Base-by-base conservation (phyloP, 2,888 invertebrate species). In the Prionchulus punctatus region DNA sequence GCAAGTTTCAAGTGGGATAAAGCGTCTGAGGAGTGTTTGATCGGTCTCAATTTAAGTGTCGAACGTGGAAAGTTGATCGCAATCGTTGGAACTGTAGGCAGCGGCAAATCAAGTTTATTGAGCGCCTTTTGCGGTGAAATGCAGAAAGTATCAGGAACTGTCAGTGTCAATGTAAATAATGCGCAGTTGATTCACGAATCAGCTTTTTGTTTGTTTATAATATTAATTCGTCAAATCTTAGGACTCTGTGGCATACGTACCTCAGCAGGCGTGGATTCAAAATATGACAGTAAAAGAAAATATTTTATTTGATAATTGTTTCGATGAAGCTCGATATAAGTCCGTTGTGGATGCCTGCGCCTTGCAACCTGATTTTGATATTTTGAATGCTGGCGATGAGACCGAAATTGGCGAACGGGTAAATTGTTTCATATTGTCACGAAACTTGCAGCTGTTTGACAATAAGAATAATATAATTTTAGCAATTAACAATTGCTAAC, bases 121-220 rank as follows among this genome's bases (percentile, higher is more conserved):
- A 82, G 87, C 2, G 89, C 91, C 0, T 76, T 89, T 58, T 78
- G 91, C 2, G 81, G 90, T 66, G 90, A 91, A 77, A 88, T 91
- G 87, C 84, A 85, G 65, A 56, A 54, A 54, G 7, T 43, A 2
- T 25, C 21, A 21, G 56, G 56, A 25, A 2, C 2, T 2, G 21
- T 56, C 18, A 2, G 2, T 53, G 30, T 54, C 4, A 50, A 54
- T 23, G 54, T 54, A 27, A 45, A 30, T 45, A 45, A n/a, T n/a
- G n/a, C n/a, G n/a, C n/a, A n/a, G n/a, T n/a, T n/a, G n/a, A n/a
- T n/a, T n/a, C n/a, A 36, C 7, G 7, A 36, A 36, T 36, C 12
- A 7, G 36, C 18, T 36, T 7, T 36, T 18, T 36, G 36, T 7
- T 36, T 18, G 18, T 36, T 36, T 18, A 36, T 12, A 36, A 36